Conservation (phyloP, 1,140 invertebrate genomes). For the Tribolium madens region DNA sequence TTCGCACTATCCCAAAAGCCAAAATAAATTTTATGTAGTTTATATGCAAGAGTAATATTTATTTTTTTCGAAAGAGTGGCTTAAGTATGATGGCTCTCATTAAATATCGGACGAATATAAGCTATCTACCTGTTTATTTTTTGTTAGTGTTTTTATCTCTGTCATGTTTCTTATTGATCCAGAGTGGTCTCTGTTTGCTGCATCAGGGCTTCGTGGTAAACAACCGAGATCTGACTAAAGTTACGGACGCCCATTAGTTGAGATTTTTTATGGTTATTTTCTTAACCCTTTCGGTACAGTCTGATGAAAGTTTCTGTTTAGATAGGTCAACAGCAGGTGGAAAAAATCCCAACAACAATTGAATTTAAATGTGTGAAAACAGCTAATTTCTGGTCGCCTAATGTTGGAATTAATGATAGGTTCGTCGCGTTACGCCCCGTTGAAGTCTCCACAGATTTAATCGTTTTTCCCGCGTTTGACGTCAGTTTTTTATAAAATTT, state of each 20-base stretch:
- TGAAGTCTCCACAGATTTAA: slow-evolving; percentile 10
- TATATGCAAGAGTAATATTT: slow-evolving; percentile 37
- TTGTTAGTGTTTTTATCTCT: slow-evolving; percentile 42
- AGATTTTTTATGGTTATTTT: slow-evolving; percentile 52
- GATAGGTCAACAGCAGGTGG: slow-evolving; percentile 39
- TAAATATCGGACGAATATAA: slow-evolving; percentile 48
- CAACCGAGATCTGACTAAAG: slow-evolving; percentile 47
- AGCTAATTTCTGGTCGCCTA: no score
- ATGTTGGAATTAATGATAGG: no score
- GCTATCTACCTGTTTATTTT: slow-evolving; percentile 52
- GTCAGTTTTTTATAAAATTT: not conserved
- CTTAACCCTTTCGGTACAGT: slow-evolving; percentile 51
- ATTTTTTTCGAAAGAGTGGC: slow-evolving; percentile 24
- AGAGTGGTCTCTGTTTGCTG: slow-evolving; percentile 21
- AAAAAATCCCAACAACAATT: slow-evolving; percentile 5
- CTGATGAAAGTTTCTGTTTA: slow-evolving; percentile 42
- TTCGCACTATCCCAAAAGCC: not conserved
- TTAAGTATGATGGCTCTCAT: slow-evolving; percentile 50
- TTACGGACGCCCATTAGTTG: slow-evolving; percentile 49
- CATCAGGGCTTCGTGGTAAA: slow-evolving; percentile 47
- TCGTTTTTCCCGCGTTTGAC: not conserved
- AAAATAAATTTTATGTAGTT: slow-evolving; percentile 1
- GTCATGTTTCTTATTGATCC: slow-evolving; percentile 35
- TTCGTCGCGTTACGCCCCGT: slow-evolving; percentile 20
- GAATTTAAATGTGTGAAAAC: no score